Percentiles rank a stretch among this genome's conserved stretches.
These are phyloP conservation scores for Enoplosus armatus DNA, from an alignment of 2,797 vertebrate genomes.

Conservation along the genomic window DNA sequence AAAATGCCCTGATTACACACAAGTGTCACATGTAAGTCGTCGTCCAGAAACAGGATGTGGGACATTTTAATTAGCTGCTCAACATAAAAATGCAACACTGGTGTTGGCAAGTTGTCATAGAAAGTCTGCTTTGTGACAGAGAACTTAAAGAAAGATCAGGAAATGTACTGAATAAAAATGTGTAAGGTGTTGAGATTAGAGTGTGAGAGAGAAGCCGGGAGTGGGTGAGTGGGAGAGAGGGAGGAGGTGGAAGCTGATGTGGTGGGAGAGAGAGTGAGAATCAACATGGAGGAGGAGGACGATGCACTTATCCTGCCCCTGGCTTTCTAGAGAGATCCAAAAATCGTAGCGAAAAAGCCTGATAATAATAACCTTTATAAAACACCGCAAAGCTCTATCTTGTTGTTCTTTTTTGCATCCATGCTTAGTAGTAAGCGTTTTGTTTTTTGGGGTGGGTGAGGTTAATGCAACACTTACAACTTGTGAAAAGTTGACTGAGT, in stretches of 20 bases:
- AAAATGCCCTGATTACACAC: conserved; percentile 38
- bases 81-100: conserved; percentile 20
- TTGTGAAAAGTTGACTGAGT: conserved; percentile 53
- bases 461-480: conserved; percentile 58
- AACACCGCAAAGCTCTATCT: conserved; percentile 25
- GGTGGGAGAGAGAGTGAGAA: conserved; percentile 53
- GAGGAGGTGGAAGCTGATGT: conserved; percentile 52
- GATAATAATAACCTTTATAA: conserved; percentile 45
- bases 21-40: background rate
- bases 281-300: conserved; percentile 60
- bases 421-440: conserved; percentile 14
- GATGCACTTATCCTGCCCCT: conserved; percentile 54
- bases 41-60: conserved; percentile 40
- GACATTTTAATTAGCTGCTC: conserved; percentile 59
- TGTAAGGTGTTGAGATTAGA: conserved; percentile 41
- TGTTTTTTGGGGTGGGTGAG: conserved; percentile 30
- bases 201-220: conserved; percentile 39
- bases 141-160: conserved; percentile 38
- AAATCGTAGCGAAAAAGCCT: conserved; percentile 22
- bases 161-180: conserved; percentile 35
- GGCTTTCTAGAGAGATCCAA: conserved; percentile 48
- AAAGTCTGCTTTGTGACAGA: conserved; percentile 31
- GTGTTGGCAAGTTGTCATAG: conserved; percentile 13
- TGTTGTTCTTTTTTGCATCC: conserved; percentile 32
- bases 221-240: conserved; percentile 55